Base-by-base conservation (phyloP, 1,140 invertebrate genomes). In the Aplysia californica region DNA sequence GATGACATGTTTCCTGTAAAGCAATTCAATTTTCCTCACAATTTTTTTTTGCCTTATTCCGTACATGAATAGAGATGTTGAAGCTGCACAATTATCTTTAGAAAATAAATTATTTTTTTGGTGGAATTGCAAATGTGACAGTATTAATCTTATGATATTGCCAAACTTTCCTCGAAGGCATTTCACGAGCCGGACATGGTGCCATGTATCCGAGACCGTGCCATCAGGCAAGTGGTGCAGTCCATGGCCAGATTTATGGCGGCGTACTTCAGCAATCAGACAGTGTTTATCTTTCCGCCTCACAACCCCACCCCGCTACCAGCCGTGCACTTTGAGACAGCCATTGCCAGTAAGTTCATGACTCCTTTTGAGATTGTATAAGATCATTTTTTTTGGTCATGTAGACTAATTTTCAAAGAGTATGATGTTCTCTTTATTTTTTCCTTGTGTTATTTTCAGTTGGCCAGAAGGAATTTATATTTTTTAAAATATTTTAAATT, bases 221-320 rank as follows among this genome's bases (percentile, higher is more conserved):
- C 80, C 29, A 82, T 84, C 33, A 75, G 82, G 18, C 74, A 84
- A 26, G 61, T 86, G 23, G 82, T 89, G n/a, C 85, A 86, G 71
- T 80, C 86, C 0, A 73, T 89, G 77, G 87, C 79, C 6, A 72
- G 87, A 41, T 85, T 88, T 71, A 87, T 88, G 83, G 86, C 87
- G 6, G 78, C 82, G 3, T 89, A 88, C 75, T 88, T 89, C 78
- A 84, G 77, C 23, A 87, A 88, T 70, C 75, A 80, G 68, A 76
- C 79, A 1, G 79, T 87, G 33, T 88, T 80, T 78, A 81, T 88
- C 64, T 87, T 83, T 50, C 86, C 86, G 41, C 86, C 87, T 10
- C 85, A 88, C 78, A 82, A 79, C 61, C 83, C 87, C 0, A 75
- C 78, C 39, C 76, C 82, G 10, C 74, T 89, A 44, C 83, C 88